Evolutionary conservation across 1,140 invertebrate species (phyloP), one percentile per base, ranked within the genome.

Genomic region (Diuraphis noxia): DNA sequence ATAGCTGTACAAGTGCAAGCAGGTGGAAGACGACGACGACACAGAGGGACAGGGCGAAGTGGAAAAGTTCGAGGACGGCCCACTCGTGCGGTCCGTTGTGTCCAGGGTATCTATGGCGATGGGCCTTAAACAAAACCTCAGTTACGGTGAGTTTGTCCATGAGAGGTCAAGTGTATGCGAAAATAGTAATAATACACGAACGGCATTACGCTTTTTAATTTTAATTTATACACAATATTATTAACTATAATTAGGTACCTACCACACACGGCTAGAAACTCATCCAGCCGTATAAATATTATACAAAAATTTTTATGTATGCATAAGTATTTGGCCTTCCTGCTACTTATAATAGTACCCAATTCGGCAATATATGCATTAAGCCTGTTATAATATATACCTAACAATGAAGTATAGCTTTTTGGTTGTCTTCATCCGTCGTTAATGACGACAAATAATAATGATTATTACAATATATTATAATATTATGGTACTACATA

Each of bases 121-220:
- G n/a, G 93, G 93, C 82, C 93, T 93, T 82, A 56, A 81, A n/a
- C 92, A 93, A 85, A 92, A 92, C 52, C 84, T 93, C 10, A 92
- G 92, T 19, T 88, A 92, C 23, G 92, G 93, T 93, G 91, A 92
- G 92, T 92, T 86, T 85, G 8, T 36, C 1, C 30, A 82, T 23
- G 30, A 38, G 21, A 77, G n/a, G 30, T 72, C 56, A 72, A 72
- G 10, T 4, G 9, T 82, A 3, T 41, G 36, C 25, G 0, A 79
- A 79, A 79, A 79, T 79, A 79, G n/a, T 79, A 79, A 79, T 36
- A 21, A 34, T 36, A 79, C n/a, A n/a, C n/a, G n/a, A n/a, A n/a
- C 19, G 30, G 30, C 30, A 72, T 72, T n/a, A 72, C n/a, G 56
- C 56, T 72, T 72, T 34, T 72, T n/a, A 13, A 25, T 52, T 8